Conservation (phyloP, 2,888 invertebrate genomes). For the Lissocephala sabroskyi region DNA sequence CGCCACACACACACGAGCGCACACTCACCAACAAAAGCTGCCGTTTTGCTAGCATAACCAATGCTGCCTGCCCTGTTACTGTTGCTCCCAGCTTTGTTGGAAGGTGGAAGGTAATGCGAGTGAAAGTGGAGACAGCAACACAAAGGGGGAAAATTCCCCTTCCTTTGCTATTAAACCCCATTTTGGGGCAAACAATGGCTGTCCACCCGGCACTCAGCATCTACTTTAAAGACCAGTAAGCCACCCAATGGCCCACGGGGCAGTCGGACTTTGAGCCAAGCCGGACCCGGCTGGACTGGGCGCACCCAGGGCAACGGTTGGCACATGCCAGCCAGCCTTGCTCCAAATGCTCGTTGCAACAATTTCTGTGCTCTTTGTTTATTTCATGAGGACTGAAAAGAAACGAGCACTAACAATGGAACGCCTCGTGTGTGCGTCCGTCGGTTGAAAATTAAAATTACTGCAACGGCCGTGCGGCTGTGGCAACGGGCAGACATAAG, state of each 20-base stretch:
- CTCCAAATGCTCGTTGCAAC: slow-evolving; percentile 48
- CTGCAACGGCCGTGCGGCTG: slow-evolving; percentile 24
- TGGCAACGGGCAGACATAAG: slow-evolving; percentile 26
- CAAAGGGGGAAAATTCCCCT: not conserved
- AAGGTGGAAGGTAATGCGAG: not conserved
- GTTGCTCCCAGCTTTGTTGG: too few species aligned
- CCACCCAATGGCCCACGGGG: too few species aligned
- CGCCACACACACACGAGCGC: not conserved
- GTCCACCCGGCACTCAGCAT: slow-evolving; percentile 12
- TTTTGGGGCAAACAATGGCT: slow-evolving; percentile 39
- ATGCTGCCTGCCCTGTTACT: too few species aligned
- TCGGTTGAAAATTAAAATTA: slow-evolving; percentile 51
- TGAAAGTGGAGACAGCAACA: slow-evolving; percentile 2
- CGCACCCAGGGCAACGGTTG: too few species aligned
- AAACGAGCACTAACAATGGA: slow-evolving; percentile 27
- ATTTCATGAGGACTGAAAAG: slow-evolving; percentile 23
- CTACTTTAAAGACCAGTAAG: slow-evolving; percentile 27
- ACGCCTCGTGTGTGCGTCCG: slow-evolving; percentile 6
- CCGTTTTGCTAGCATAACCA: not conserved
- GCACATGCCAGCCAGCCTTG: slow-evolving; percentile 31
- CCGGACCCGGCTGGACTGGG: too few species aligned
- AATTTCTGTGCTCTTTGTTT: slow-evolving; percentile 22
- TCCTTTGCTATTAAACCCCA: slow-evolving; percentile 40
- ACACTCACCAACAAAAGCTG: not conserved
- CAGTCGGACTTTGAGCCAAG: too few species aligned